phyloP scores from a whole-genome alignment of 2,797 vertebrate species.

The Anguilla anguilla region DNA sequence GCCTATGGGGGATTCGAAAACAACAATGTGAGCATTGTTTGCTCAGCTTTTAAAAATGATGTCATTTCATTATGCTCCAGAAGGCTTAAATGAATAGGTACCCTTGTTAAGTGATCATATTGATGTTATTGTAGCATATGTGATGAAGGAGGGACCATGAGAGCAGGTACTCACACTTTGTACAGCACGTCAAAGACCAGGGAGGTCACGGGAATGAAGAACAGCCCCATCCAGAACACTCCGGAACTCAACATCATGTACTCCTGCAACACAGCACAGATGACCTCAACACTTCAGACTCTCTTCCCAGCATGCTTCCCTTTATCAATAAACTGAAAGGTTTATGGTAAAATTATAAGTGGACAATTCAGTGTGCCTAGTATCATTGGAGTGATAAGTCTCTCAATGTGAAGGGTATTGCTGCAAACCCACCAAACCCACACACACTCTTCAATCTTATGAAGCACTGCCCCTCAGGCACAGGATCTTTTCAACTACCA shows the following conservation, averaged over 20 bases:
- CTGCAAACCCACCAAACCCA: background rate
- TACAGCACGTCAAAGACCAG: conserved; percentile 90
- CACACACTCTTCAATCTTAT: background rate
- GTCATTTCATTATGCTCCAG: background rate
- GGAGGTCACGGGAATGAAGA: conserved; percentile 93
- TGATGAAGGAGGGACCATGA: background rate
- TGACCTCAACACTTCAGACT: background rate
- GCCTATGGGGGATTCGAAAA: background rate
- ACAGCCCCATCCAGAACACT: conserved; percentile 93
- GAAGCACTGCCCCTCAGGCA: background rate
- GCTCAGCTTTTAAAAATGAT: background rate
- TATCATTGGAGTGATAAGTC: background rate
- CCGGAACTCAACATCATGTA: conserved; percentile 93
- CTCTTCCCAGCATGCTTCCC: background rate
- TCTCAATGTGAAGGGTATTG: background rate
- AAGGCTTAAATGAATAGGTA: background rate
- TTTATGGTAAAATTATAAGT: background rate
- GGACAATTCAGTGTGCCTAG: background rate
- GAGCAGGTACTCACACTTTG: conserved; percentile 89
- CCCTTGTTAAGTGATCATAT: background rate
- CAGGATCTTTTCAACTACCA: background rate
- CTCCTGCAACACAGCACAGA: conserved; percentile 73
- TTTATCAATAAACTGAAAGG: background rate
- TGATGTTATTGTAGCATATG: background rate
- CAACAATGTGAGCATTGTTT: background rate